Percentiles rank a stretch among this genome's conserved stretches.
These are phyloP conservation scores for Scolopax bukidnonensis DNA, from an alignment of 2,797 vertebrate genomes.

Conservation along the genomic window DNA sequence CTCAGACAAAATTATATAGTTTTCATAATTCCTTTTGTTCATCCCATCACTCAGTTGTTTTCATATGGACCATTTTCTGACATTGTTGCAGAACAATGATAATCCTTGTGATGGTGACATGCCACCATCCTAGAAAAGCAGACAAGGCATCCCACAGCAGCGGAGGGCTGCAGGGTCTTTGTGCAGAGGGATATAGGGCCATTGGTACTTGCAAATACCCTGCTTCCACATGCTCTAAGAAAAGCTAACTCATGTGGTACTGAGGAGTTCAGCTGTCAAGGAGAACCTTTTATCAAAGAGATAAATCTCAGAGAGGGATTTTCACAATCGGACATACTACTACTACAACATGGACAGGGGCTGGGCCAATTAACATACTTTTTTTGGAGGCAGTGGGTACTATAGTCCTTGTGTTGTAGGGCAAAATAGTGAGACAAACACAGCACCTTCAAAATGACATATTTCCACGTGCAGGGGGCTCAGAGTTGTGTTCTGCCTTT, in stretches of 20 bases:
- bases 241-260: fast-evolving
- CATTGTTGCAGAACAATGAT: not conserved
- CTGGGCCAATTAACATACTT: fast-evolving
- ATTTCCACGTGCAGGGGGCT: not conserved
- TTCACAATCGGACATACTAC: not conserved
- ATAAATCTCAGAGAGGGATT: not conserved
- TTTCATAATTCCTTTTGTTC: slow-evolving; percentile 36
- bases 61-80: not conserved
- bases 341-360: not conserved
- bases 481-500: not conserved
- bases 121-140: not conserved
- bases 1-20: not conserved
- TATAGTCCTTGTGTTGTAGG: not conserved
- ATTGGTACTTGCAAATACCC: not conserved
- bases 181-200: not conserved
- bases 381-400: not conserved
- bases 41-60: not conserved
- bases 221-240: not conserved
- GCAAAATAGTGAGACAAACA: not conserved
- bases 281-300: not conserved
- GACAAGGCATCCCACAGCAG: fast-evolving
- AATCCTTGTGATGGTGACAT: not conserved
- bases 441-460: not conserved
- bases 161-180: not conserved
- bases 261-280: not conserved